Conservation (phyloP, 1,140 invertebrate genomes). For the Pseudoatta argentina region DNA sequence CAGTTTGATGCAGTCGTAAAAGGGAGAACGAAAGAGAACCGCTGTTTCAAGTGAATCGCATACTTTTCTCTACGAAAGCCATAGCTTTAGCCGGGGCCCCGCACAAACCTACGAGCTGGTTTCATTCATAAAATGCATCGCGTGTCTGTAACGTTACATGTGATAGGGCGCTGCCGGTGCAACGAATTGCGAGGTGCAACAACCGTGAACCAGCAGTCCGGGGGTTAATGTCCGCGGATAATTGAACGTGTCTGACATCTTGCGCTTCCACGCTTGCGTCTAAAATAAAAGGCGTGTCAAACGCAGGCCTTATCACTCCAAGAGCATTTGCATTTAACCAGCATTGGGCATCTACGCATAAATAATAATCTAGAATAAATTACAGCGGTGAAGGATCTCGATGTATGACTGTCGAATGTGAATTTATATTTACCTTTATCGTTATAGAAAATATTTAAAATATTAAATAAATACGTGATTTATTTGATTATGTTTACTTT, state of each 20-base stretch:
- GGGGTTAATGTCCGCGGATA: constrained; percentile 55
- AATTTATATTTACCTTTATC: neutral
- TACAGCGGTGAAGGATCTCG: neutral
- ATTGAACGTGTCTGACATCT: constrained; percentile 56
- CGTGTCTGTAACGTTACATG: constrained; percentile 58
- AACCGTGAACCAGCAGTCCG: constrained; percentile 45
- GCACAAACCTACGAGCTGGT: constrained; percentile 34
- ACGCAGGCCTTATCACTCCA: constrained; percentile 26
- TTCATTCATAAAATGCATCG: constrained; percentile 65
- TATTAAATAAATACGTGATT: neutral
- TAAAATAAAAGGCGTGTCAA: constrained; percentile 58
- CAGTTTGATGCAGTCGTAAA: constrained; percentile 40
- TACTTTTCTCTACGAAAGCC: constrained; percentile 38
- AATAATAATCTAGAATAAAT: neutral
- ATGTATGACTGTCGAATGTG: neutral
- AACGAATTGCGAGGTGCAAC: constrained; percentile 55
- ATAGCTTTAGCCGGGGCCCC: neutral
- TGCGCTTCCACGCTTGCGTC: constrained; percentile 50
- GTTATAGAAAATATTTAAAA: neutral
- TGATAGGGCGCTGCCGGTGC: constrained; percentile 40
- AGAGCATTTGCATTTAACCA: constrained; percentile 19
- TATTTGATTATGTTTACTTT: neutral
- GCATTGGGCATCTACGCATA: neutral
- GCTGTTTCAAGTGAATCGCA: constrained; percentile 47
- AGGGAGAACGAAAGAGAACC: neutral